Evolutionary conservation across 2,888 invertebrate genomes (phyloP).

Genomic region (Melanchra persicariae): DNA sequence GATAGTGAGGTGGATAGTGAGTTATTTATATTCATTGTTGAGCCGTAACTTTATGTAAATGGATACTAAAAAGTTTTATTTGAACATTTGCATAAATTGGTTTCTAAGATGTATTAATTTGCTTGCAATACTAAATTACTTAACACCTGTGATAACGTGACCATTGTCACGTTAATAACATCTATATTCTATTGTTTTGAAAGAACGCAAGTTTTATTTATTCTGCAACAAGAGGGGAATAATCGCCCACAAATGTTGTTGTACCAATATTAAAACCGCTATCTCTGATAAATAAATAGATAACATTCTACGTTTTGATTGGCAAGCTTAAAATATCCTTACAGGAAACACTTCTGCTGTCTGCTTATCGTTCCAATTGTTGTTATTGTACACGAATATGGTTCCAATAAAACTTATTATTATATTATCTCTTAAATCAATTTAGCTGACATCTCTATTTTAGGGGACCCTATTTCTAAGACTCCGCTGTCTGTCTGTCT

Average conservation of each 20-base stretch:
- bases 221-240: neutral
- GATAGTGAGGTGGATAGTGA: neutral
- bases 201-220: neutral
- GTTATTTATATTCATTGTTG: neutral
- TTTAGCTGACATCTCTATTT: too few species aligned
- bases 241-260: neutral
- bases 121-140: neutral
- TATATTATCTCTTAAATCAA: too few species aligned
- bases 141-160: neutral
- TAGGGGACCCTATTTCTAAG: too few species aligned
- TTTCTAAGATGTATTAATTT: neutral
- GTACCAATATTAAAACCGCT: neutral
- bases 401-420: too few species aligned
- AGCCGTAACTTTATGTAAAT: conserved; percentile 12
- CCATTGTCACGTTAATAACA: neutral
- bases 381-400: too few species aligned
- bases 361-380: too few species aligned
- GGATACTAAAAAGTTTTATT: neutral
- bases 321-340: neutral
- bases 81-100: conserved; percentile 1
- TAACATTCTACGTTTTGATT: neutral
- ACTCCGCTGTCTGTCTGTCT: too few species aligned
- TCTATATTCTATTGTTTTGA: neutral
- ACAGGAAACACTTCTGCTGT: too few species aligned
- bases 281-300: neutral